A percentile compares a stretch with the other conserved stretches of the same genome.
Evolutionary conservation across 2,888 invertebrate species (phyloP).

Genomic region (Scrobipalpa atriplicella): DNA sequence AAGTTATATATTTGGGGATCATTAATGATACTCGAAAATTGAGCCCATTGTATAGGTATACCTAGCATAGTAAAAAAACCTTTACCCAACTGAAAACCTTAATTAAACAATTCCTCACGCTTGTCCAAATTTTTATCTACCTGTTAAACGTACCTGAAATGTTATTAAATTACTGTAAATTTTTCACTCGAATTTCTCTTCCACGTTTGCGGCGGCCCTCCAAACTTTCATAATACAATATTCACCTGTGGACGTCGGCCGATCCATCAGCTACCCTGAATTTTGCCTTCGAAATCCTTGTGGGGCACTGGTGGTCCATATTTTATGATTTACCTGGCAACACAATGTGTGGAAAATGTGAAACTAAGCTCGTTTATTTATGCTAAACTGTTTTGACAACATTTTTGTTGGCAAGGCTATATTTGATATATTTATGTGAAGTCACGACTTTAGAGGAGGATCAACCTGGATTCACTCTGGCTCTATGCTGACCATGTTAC

Average conservation of each 20-base stretch:
- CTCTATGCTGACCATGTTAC: too few relatives aligned
- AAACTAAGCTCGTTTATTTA: neutral
- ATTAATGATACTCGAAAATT: too few relatives aligned
- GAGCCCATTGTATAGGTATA: too few relatives aligned
- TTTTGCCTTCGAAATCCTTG: constrained; percentile 32
- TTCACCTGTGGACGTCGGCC: constrained; percentile 30
- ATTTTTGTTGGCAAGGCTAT: neutral
- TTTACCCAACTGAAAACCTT: too few relatives aligned
- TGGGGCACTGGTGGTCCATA: constrained; percentile 19
- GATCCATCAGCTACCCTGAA: constrained; percentile 33
- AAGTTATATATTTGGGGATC: too few relatives aligned
- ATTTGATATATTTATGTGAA: too few relatives aligned
- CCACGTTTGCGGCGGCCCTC: neutral
- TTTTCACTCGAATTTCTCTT: neutral
- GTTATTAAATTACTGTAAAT: neutral
- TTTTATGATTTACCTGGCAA: neutral
- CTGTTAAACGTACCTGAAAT: too few relatives aligned
- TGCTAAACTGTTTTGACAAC: neutral
- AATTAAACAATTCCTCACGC: too few relatives aligned
- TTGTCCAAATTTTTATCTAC: too few relatives aligned
- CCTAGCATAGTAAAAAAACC: too few relatives aligned
- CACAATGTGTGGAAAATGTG: neutral
- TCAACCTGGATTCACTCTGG: too few relatives aligned
- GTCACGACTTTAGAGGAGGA: too few relatives aligned
- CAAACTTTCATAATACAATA: constrained; percentile 37